phyloP scores from a whole-genome alignment of 2,113 vertebrate species.

The Petaurus breviceps region DNA sequence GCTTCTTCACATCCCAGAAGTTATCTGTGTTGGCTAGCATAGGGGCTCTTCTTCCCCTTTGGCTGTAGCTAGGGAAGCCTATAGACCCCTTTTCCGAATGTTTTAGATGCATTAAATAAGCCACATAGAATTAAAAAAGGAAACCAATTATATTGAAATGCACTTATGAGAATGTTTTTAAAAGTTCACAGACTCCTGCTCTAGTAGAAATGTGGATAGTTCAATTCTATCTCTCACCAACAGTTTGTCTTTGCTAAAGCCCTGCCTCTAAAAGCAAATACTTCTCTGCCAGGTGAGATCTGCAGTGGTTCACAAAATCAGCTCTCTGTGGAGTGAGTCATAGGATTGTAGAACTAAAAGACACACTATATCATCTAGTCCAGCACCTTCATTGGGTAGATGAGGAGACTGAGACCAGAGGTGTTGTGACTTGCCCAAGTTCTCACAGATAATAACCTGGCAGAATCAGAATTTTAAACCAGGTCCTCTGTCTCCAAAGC shows the following conservation, averaged over 20 bases:
- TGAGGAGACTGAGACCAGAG: background rate
- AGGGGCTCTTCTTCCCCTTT: background rate
- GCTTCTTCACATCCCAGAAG: background rate
- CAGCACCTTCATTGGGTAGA: background rate
- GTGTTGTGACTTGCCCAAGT: background rate
- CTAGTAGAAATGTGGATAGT: background rate
- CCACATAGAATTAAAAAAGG: background rate
- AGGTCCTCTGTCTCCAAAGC: background rate
- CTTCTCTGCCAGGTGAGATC: too few relatives aligned
- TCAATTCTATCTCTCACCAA: background rate
- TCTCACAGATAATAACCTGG: background rate
- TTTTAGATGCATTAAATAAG: background rate
- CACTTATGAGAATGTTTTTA: background rate
- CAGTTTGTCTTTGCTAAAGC: too few relatives aligned
- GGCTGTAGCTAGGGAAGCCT: background rate
- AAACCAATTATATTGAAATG: background rate
- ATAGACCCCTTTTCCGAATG: background rate
- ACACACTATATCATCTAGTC: background rate
- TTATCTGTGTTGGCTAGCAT: background rate
- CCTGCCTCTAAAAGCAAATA: too few relatives aligned
- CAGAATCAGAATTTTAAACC: background rate
- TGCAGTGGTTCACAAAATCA: too few relatives aligned
- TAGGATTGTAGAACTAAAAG: background rate
- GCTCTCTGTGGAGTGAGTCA: background rate
- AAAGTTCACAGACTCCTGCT: background rate